These are phyloP conservation scores for Epizoanthus fatuus DNA, from an alignment of 92 coral and sea anemone genomes.

Conservation along the genomic window DNA sequence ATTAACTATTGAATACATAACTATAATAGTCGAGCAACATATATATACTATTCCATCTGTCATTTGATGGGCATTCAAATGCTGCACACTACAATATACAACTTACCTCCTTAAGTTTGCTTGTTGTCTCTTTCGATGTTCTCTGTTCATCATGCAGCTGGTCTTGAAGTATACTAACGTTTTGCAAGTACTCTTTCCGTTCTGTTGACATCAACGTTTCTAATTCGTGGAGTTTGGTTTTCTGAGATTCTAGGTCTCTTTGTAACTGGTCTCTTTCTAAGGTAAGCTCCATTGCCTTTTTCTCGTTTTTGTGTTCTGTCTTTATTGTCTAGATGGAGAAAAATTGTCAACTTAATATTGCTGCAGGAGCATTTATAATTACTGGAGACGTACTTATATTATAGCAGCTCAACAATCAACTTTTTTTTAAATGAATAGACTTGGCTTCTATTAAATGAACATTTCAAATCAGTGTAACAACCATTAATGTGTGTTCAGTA, in stretches of 20 bases:
- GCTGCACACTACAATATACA: background rate
- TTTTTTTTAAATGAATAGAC: too few relatives aligned
- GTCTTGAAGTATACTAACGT: constrained; percentile 70
- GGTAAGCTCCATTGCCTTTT: constrained; percentile 80
- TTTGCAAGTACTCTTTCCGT: constrained; percentile 69
- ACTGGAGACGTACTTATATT: background rate
- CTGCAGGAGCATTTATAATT: background rate
- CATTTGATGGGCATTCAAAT: background rate
- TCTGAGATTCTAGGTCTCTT: constrained; percentile 75
- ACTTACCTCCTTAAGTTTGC: constrained; percentile 85
- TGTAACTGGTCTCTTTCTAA: constrained; percentile 78
- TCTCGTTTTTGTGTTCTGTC: constrained; percentile 83
- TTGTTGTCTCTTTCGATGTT: constrained; percentile 66
- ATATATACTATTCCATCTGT: background rate
- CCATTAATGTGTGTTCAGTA: too few relatives aligned
- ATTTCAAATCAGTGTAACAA: too few relatives aligned
- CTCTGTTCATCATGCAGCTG: constrained; percentile 86
- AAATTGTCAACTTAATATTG: background rate
- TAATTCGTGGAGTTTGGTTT: constrained; percentile 73
- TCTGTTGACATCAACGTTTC: constrained; percentile 65
- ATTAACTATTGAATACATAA: too few relatives aligned
- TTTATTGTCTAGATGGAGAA: constrained; percentile 59
- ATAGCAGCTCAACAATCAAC: background rate
- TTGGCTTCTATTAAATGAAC: too few relatives aligned
- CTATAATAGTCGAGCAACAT: too few relatives aligned